Percentiles rank a stretch among this genome's conserved stretches.
Evolutionary conservation across 2,888 invertebrate species (phyloP).

Genomic region (Spodoptera littoralis): DNA sequence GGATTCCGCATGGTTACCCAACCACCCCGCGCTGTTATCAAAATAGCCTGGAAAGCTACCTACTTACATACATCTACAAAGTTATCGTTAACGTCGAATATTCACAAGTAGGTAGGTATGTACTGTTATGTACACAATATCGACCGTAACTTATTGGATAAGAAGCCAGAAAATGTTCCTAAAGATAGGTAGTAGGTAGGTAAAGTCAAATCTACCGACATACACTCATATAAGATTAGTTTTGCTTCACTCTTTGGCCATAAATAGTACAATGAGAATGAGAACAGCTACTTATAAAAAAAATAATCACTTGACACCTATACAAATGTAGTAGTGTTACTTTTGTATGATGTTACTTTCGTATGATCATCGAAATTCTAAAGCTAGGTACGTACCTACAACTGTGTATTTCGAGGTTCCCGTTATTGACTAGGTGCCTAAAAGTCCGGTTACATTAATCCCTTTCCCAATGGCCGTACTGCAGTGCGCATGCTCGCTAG

Average conservation of each 20-base stretch:
- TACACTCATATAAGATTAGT: too few species aligned
- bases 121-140: conserved; percentile 2
- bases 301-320: too few species aligned
- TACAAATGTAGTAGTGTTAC: too few species aligned
- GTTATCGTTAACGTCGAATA: too few species aligned
- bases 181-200: not conserved
- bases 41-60: too few species aligned
- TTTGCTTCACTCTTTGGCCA: too few species aligned
- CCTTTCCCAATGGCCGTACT: conserved; percentile 19
- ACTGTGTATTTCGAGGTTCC: not conserved
- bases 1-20: too few species aligned
- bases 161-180: conserved; percentile 20
- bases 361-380: not conserved
- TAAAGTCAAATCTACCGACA: not conserved
- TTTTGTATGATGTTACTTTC: not conserved
- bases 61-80: too few species aligned
- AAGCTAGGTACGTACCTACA: not conserved
- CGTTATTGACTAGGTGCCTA: conserved; percentile 19
- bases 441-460: conserved; percentile 6
- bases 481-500: conserved; percentile 68
- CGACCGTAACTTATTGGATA: conserved; percentile 18
- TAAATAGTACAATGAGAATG: too few species aligned
- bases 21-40: too few species aligned
- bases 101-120: not conserved
- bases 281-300: too few species aligned